Percentiles rank a stretch among this genome's conserved stretches.
These are phyloP conservation scores for Penaeus japonicus DNA, from an alignment of 1,140 invertebrate genomes.

Conservation along the genomic window DNA sequence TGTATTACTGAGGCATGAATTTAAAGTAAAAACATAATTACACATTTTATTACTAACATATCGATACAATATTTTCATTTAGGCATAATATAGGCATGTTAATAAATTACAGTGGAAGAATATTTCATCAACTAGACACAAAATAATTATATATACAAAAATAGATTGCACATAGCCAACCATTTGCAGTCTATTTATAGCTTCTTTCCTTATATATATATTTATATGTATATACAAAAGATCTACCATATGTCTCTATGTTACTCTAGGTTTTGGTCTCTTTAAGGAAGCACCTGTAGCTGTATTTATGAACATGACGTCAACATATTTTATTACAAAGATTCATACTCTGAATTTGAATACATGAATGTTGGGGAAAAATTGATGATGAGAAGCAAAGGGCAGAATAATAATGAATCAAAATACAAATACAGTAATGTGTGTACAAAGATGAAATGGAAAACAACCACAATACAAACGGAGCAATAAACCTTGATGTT, in stretches of 20 bases:
- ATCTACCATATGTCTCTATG: neutral
- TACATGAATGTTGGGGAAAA: too few relatives aligned
- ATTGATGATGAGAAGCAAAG: too few relatives aligned
- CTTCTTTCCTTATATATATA: neutral
- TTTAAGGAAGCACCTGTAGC: too few relatives aligned
- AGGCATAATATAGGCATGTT: neutral
- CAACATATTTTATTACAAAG: too few relatives aligned
- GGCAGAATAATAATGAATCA: too few relatives aligned
- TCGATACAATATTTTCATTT: neutral
- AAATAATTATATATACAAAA: slow-evolving; percentile 1
- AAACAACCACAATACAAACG: too few relatives aligned
- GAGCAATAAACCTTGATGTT: too few relatives aligned
- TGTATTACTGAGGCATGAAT: neutral
- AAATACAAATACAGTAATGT: too few relatives aligned
- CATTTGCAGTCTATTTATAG: neutral
- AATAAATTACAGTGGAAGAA: slow-evolving; percentile 14
- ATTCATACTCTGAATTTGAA: too few relatives aligned
- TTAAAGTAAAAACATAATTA: neutral
- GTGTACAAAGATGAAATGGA: too few relatives aligned
- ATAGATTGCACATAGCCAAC: slow-evolving; percentile 9
- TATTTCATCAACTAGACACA: neutral
- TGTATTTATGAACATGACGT: too few relatives aligned
- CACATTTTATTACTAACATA: slow-evolving; percentile 1
- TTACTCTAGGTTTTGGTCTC: too few relatives aligned
- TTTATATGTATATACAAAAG: neutral